Conservation (phyloP, 2,113 vertebrate species). For the Rhinoderma darwinii region DNA sequence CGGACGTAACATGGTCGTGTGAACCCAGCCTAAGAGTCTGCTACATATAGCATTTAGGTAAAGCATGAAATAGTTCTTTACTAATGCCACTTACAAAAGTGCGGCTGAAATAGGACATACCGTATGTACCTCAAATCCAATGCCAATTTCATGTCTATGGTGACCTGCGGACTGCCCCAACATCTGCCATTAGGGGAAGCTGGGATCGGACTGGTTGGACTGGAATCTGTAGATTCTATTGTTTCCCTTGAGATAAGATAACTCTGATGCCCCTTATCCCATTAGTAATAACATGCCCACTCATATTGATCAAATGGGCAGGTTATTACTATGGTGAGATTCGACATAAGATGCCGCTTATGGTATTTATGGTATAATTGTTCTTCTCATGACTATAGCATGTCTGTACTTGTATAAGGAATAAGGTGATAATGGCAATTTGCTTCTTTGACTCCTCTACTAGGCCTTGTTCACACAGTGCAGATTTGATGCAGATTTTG, state of each 20-base stretch:
- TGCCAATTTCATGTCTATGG: too few relatives aligned
- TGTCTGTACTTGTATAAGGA: background rate
- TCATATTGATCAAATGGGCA: background rate
- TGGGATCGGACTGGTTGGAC: background rate
- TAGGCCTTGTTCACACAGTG: too few relatives aligned
- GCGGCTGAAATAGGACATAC: too few relatives aligned
- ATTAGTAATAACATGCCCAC: background rate
- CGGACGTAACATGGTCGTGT: too few relatives aligned
- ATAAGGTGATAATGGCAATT: background rate
- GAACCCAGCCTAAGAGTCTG: too few relatives aligned
- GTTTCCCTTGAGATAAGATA: background rate
- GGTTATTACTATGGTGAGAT: background rate
- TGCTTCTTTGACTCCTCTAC: background rate
- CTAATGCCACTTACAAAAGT: too few relatives aligned
- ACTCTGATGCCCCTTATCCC: background rate
- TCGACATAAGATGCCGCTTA: background rate
- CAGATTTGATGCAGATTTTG: too few relatives aligned
- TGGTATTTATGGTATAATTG: background rate
- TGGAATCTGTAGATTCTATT: background rate
- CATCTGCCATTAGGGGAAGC: background rate
- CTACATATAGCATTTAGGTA: too few relatives aligned
- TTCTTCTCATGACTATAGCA: too few relatives aligned
- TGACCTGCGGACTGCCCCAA: too few relatives aligned
- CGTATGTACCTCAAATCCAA: too few relatives aligned
- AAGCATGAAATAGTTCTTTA: too few relatives aligned